Conservation (phyloP, 2,113 vertebrate genomes). For the Gobiocypris rarus region DNA sequence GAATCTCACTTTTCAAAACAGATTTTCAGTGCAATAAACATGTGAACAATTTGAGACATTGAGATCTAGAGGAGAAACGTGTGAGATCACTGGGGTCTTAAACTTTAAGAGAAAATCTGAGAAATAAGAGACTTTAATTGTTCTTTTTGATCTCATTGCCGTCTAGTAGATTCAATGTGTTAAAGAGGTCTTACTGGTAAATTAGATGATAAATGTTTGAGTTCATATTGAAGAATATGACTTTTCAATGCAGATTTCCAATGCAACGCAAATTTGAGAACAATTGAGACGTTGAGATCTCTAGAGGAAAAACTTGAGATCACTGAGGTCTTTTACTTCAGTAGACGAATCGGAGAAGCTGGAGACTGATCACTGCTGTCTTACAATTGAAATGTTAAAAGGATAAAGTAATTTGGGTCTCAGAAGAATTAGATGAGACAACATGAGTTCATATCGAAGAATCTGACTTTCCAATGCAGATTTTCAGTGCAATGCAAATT, state of each 20-base stretch:
- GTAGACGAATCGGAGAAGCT: not conserved
- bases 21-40: too few relatives aligned
- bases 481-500: not conserved
- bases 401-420: too few relatives aligned
- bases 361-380: too few relatives aligned
- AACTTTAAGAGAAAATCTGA: too few relatives aligned
- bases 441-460: not conserved
- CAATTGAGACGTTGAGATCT: not conserved
- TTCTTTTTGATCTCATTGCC: too few relatives aligned
- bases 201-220: not conserved
- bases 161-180: not conserved
- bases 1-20: too few relatives aligned
- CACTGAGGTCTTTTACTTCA: not conserved
- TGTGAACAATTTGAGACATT: too few relatives aligned
- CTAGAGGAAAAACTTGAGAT: not conserved
- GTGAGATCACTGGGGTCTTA: too few relatives aligned
- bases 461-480: not conserved
- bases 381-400: too few relatives aligned
- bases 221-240: not conserved
- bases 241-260: not conserved
- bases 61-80: not conserved
- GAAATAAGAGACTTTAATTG: too few relatives aligned
- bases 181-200: not conserved
- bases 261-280: not conserved
- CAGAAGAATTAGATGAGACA: not conserved